Evolutionary conservation across 2,797 vertebrate genomes (phyloP).

Genomic region (Pipistrellus kuhlii): DNA sequence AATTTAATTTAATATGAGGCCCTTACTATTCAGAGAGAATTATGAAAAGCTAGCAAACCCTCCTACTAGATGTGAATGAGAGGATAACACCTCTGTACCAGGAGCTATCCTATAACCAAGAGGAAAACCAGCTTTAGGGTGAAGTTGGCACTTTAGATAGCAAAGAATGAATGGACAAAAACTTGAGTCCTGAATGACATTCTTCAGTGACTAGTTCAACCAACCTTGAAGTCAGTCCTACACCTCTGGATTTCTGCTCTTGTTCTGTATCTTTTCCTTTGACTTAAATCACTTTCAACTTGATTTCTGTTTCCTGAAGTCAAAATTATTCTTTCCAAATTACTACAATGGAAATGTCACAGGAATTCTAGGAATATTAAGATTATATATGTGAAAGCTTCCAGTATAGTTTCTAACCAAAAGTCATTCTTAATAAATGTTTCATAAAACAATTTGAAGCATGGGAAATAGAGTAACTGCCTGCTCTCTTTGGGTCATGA

Average conservation of each 20-base stretch:
- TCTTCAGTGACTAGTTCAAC: not conserved
- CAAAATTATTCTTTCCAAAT: slow-evolving; percentile 1
- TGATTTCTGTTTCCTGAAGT: slow-evolving; percentile 24
- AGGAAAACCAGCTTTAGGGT: slow-evolving; percentile 11
- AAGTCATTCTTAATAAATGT: slow-evolving; percentile 32
- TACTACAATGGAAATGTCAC: not conserved
- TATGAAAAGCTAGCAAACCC: not conserved
- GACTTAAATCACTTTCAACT: not conserved
- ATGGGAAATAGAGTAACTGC: not conserved
- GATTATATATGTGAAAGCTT: not conserved
- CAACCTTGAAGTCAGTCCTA: not conserved
- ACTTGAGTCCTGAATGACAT: not conserved
- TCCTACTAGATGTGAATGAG: not conserved
- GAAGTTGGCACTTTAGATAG: not conserved
- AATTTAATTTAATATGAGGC: not conserved
- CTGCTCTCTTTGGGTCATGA: not conserved
- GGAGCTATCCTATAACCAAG: not conserved
- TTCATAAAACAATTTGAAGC: slow-evolving; percentile 44
- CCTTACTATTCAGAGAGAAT: not conserved
- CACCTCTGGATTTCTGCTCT: not conserved
- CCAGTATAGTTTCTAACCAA: slow-evolving; percentile 15
- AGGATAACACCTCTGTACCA: not conserved
- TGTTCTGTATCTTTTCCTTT: slow-evolving; percentile 34
- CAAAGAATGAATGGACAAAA: slow-evolving; percentile 29
- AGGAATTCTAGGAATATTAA: slow-evolving; percentile 15